Conservation (phyloP, 2,113 vertebrate genomes). For the Pycnonotus jocosus region DNA sequence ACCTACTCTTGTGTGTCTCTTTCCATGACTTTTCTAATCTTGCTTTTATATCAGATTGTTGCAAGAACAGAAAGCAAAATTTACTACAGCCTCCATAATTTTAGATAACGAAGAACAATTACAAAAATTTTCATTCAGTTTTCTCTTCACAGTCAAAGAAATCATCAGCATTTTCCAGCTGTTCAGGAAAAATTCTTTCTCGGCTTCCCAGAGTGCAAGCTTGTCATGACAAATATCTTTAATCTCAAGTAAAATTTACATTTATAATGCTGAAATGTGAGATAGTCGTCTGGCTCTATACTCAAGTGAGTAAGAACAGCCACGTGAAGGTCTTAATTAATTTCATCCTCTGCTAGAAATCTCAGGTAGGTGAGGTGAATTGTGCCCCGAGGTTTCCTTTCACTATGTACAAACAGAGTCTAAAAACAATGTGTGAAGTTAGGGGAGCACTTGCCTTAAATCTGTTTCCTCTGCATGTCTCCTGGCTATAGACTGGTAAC, state of each 20-base stretch:
- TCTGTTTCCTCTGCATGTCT: background rate
- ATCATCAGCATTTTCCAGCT: background rate
- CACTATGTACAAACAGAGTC: background rate
- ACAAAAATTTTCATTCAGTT: background rate
- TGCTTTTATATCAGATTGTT: background rate
- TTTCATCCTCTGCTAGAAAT: background rate
- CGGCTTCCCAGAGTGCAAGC: background rate
- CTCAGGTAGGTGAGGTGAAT: background rate
- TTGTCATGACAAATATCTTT: background rate
- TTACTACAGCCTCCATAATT: background rate
- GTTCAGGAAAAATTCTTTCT: background rate
- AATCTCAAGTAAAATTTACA: background rate
- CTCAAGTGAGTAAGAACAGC: background rate
- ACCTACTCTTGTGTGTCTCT: background rate
- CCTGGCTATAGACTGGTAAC: background rate
- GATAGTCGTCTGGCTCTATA: background rate
- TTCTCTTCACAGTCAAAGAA: background rate
- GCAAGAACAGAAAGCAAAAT: background rate
- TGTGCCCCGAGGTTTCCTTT: background rate
- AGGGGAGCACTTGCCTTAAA: background rate
- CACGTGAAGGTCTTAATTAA: background rate
- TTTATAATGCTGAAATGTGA: background rate
- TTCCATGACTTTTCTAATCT: background rate
- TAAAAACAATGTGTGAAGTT: background rate
- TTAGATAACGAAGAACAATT: background rate